phyloP scores from a whole-genome alignment of 2,888 invertebrate species.

The Cephus sareptanus region DNA sequence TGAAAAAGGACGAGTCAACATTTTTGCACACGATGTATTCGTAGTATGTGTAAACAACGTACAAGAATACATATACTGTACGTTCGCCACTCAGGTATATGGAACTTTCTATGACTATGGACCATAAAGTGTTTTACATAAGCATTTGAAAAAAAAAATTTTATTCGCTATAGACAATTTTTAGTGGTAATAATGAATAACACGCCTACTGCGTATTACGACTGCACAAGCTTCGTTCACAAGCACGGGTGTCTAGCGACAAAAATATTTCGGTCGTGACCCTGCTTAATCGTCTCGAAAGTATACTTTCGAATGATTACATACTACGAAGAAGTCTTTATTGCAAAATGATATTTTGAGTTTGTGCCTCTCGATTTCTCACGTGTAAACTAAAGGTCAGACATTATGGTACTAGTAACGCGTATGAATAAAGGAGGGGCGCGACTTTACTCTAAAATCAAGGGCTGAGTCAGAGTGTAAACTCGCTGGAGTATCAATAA shows the following conservation, averaged over 20 bases:
- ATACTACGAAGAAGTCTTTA: neutral
- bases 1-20: constrained; percentile 7
- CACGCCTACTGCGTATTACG: neutral
- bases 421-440: neutral
- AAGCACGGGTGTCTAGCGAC: neutral
- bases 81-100: neutral
- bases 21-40: neutral
- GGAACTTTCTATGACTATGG: neutral
- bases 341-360: neutral
- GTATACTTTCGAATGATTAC: neutral
- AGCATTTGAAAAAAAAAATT: neutral
- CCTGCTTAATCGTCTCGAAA: neutral
- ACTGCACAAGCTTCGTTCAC: neutral
- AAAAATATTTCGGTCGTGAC: neutral
- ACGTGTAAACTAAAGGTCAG: neutral
- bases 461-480: neutral
- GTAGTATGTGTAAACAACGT: neutral
- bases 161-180: neutral
- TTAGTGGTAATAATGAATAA: neutral
- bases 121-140: neutral
- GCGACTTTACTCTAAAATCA: neutral
- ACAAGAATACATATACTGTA: neutral
- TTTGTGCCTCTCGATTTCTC: neutral
- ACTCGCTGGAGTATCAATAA: neutral
- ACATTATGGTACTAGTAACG: neutral